phyloP scores from a whole-genome alignment of 2,888 invertebrate species.

The Germaria angustata region DNA sequence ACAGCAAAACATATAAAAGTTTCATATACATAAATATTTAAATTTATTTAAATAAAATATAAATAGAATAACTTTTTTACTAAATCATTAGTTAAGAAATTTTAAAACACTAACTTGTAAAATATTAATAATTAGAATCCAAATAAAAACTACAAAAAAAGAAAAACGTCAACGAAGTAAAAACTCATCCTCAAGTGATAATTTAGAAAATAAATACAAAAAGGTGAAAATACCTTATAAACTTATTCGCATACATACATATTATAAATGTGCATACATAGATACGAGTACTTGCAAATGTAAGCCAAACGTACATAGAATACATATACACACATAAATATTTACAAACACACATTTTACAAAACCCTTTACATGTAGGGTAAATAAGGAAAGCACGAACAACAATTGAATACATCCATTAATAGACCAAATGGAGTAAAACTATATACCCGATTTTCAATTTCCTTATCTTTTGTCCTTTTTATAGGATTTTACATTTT shows the following conservation, averaged over 20 bases:
- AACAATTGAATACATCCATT: neutral
- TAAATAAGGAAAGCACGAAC: neutral
- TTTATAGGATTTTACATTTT: no score
- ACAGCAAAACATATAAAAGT: conserved; percentile 20
- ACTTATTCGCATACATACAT: conserved; percentile 1
- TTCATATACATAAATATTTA: conserved; percentile 51
- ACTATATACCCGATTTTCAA: no score
- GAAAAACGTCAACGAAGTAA: conserved; percentile 14
- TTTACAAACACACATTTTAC: conserved; percentile 21
- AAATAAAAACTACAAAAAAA: conserved; percentile 17
- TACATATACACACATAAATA: neutral
- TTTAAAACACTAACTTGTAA: conserved; percentile 20
- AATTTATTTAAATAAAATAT: conserved; percentile 27
- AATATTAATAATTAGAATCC: conserved; percentile 22
- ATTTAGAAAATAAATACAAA: conserved; percentile 70
- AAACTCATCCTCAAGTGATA: conserved; percentile 71
- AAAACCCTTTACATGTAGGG: neutral
- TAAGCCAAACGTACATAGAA: no score
- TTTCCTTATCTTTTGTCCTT: no score
- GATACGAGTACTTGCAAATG: no score
- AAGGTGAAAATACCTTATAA: conserved; percentile 30
- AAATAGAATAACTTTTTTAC: conserved; percentile 49
- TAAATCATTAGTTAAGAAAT: conserved; percentile 35
- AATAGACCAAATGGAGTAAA: no score
- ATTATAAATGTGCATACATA: neutral